Evolutionary conservation across 1,140 invertebrate genomes (phyloP).

Genomic region (Aricia agestis): DNA sequence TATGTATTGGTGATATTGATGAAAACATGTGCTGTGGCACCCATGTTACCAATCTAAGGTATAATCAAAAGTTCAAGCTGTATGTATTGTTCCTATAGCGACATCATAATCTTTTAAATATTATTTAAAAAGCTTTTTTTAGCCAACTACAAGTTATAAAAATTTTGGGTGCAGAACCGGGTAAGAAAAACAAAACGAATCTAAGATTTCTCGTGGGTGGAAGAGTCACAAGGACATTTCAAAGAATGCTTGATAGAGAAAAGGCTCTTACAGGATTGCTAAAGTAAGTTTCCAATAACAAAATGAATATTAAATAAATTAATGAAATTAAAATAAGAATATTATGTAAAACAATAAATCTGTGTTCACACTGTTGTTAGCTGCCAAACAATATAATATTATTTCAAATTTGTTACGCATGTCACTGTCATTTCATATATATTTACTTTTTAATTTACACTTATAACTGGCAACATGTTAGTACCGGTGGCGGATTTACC

Average conservation of each 20-base stretch:
- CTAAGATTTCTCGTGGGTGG: conserved; percentile 83
- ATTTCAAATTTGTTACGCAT: too few species aligned
- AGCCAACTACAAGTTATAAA: conserved; percentile 88
- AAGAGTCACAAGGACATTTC: conserved; percentile 79
- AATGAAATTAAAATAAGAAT: too few species aligned
- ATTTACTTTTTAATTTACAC: too few species aligned
- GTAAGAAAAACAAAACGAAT: conserved; percentile 84
- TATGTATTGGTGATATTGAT: conserved; percentile 84
- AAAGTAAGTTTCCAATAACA: conserved; percentile 73
- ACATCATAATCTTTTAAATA: background rate
- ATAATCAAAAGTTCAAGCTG: background rate
- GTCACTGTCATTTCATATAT: too few species aligned
- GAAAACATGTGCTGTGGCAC: conserved; percentile 92
- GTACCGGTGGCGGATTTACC: too few species aligned
- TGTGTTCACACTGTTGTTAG: too few species aligned
- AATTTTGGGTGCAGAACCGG: conserved; percentile 81
- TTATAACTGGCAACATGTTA: too few species aligned
- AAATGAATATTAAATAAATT: too few species aligned
- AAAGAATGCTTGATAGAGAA: conserved; percentile 80
- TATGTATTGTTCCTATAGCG: background rate
- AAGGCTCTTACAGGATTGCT: conserved; percentile 80
- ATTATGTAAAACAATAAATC: too few species aligned
- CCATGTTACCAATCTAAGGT: conserved; percentile 85
- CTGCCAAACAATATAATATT: too few species aligned
- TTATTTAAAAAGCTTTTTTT: conserved; percentile 28